These are phyloP conservation scores for Orthonevra nobilis DNA, from an alignment of 2,888 invertebrate species.

Conservation along the genomic window DNA sequence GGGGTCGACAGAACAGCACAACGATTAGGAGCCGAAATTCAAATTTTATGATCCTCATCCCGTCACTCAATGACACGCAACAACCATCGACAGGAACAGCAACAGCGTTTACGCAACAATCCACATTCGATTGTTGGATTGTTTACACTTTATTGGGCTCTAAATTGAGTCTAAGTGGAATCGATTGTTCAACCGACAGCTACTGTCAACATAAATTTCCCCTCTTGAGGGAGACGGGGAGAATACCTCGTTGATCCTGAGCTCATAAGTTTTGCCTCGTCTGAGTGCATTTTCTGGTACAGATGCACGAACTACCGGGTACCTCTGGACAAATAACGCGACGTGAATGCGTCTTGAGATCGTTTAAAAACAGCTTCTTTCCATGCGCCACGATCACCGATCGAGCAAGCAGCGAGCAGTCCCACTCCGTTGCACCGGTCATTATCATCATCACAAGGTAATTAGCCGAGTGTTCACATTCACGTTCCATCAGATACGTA, in stretches of 20 bases:
- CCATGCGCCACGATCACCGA: constrained; percentile 20
- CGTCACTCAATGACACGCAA: constrained; percentile 31
- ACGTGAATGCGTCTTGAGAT: constrained; percentile 30
- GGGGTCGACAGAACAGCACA: neutral
- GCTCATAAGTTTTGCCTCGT: constrained; percentile 6
- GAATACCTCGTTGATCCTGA: neutral
- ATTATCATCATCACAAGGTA: constrained; percentile 68
- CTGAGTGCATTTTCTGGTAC: constrained; percentile 65
- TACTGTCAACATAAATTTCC: constrained; percentile 67
- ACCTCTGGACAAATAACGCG: constrained; percentile 14
- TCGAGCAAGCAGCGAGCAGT: too few relatives aligned
- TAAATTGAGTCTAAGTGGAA: constrained; percentile 65
- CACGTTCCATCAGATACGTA: constrained; percentile 45
- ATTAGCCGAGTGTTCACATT: constrained; percentile 66
- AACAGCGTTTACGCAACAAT: constrained; percentile 53
- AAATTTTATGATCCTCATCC: constrained; percentile 62
- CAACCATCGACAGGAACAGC: neutral
- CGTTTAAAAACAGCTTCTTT: constrained; percentile 35
- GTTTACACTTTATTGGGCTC: constrained; percentile 68
- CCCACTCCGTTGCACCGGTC: constrained; percentile 50
- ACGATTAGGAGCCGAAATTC: constrained; percentile 21
- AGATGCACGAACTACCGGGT: constrained; percentile 49
- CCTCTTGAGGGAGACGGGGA: neutral
- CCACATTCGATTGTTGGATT: constrained; percentile 50
- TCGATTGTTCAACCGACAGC: constrained; percentile 68